A percentile compares a stretch with the other conserved stretches of the same genome.
Conservation (phyloP, 2,113 vertebrate genomes). For the Halcyon malimbica region DNA sequence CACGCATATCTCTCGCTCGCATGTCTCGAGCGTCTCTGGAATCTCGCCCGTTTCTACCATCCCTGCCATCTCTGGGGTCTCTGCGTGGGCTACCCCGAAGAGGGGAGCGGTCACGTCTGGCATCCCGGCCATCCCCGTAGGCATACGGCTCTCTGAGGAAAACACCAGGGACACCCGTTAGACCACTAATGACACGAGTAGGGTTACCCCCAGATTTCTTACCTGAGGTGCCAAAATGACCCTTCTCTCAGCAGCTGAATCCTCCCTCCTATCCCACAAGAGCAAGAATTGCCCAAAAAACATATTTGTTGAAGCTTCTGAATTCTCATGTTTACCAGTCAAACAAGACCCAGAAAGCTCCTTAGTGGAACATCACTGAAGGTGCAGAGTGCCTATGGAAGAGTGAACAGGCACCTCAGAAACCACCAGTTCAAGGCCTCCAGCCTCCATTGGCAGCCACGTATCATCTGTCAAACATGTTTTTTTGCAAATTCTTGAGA, state of each 20-base stretch:
- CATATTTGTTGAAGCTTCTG: background rate
- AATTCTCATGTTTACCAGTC: background rate
- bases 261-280: slow-evolving; percentile 29
- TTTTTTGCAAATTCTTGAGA: background rate
- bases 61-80: slow-evolving; percentile 74
- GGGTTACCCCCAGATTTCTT: background rate
- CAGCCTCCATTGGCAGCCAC: background rate
- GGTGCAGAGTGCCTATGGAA: background rate
- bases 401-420: background rate
- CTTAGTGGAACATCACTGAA: background rate
- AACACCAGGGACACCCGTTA: slow-evolving; percentile 58
- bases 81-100: slow-evolving; percentile 81
- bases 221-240: background rate
- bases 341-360: background rate
- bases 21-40: slow-evolving; percentile 77
- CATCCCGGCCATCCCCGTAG: slow-evolving; percentile 82
- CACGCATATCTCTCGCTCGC: slow-evolving; percentile 79
- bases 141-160: slow-evolving; percentile 80
- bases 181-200: background rate
- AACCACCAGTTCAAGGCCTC: background rate
- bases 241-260: background rate
- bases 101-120: slow-evolving; percentile 80
- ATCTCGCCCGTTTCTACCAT: slow-evolving; percentile 76
- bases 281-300: background rate
- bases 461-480: background rate